phyloP scores from a whole-genome alignment of 2,797 vertebrate species.

The Lindbergichthys nudifrons region DNA sequence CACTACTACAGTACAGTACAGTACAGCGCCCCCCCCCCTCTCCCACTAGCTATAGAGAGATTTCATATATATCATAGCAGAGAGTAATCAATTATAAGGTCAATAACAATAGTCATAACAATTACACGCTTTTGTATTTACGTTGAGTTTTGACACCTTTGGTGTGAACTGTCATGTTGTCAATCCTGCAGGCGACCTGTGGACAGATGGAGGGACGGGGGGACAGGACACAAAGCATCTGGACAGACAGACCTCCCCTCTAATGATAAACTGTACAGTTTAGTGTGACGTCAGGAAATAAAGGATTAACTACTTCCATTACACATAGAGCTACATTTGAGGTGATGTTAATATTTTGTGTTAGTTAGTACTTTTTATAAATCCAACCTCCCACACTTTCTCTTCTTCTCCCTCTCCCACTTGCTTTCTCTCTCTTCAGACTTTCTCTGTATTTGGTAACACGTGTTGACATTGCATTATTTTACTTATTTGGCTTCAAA shows the following conservation, averaged over 20 bases:
- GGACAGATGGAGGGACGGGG: constrained; percentile 66
- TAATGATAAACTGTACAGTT: constrained; percentile 39
- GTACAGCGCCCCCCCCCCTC: constrained; percentile 32
- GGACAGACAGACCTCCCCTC: constrained; percentile 73
- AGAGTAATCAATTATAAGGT: constrained; percentile 71
- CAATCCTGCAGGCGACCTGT: constrained; percentile 61
- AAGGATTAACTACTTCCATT: constrained; percentile 27
- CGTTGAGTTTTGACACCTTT: constrained; percentile 80
- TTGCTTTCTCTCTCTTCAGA: constrained; percentile 64
- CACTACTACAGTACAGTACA: constrained; percentile 51
- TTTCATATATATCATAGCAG: constrained; percentile 66
- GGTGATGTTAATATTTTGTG: constrained; percentile 40
- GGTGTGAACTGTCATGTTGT: constrained; percentile 77
- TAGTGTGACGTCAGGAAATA: constrained; percentile 43
- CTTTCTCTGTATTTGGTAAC: constrained; percentile 83
- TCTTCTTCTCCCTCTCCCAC: constrained; percentile 29
- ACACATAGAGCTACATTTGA: constrained; percentile 43
- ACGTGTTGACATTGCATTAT: constrained; percentile 82
- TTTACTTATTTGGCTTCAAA: constrained; percentile 83
- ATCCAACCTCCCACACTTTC: constrained; percentile 17
- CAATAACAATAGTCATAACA: constrained; percentile 67
- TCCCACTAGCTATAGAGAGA: constrained; percentile 66
- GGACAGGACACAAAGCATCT: constrained; percentile 56
- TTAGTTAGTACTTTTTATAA: constrained; percentile 55
- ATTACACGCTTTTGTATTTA: constrained; percentile 66